Conservation (phyloP, 1,140 invertebrate species). For the Meloidogyne floridensis region DNA sequence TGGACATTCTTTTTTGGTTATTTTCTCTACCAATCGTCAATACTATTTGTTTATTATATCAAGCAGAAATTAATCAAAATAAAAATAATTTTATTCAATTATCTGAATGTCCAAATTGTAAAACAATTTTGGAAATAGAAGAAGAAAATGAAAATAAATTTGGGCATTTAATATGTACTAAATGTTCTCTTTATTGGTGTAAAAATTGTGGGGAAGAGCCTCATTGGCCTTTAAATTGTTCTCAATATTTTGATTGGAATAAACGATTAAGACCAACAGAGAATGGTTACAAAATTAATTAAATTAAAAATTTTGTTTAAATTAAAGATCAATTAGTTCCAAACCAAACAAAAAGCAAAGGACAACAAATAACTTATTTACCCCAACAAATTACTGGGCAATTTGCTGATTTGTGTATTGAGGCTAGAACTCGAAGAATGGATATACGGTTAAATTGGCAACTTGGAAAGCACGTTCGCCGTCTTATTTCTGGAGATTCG, state of each 20-base stretch:
- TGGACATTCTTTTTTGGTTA: constrained; percentile 17
- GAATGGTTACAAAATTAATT: neutral
- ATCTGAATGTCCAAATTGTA: constrained; percentile 5
- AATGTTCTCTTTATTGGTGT: constrained; percentile 18
- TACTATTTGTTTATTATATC: constrained; percentile 16
- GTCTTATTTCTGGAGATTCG: constrained; percentile 1
- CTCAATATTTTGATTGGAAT: constrained; percentile 16
- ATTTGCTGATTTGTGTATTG: constrained; percentile 21
- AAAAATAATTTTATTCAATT: neutral
- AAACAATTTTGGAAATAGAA: neutral
- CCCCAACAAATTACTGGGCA: neutral
- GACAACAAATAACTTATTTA: neutral
- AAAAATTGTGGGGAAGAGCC: constrained; percentile 11
- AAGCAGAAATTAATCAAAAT: neutral
- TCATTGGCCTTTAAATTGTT: constrained; percentile 30
- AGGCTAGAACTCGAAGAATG: constrained; percentile 19
- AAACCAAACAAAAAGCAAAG: neutral
- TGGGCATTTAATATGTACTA: neutral
- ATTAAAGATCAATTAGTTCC: constrained; percentile 5
- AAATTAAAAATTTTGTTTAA: neutral
- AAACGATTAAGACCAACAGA: constrained; percentile 9
- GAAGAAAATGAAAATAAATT: neutral
- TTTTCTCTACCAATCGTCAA: constrained; percentile 17
- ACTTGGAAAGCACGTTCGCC: constrained; percentile 19
- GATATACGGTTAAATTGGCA: constrained; percentile 14